Conservation (phyloP, 2,113 vertebrate genomes). For the Sarotherodon lohbergeri region DNA sequence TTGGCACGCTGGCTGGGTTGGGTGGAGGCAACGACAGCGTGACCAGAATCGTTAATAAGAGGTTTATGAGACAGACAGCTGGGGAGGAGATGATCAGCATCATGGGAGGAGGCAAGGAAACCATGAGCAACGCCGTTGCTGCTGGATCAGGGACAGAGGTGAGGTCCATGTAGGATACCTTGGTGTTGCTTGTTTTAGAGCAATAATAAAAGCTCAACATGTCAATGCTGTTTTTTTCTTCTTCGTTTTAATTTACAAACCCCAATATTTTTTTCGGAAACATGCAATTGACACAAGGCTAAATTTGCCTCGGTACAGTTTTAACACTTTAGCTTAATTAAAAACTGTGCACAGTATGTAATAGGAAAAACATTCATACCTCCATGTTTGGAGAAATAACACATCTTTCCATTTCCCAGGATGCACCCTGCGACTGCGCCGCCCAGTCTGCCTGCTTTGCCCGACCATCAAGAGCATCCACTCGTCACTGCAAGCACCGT, state of each 20-base stretch:
- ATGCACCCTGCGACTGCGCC: slow-evolving; percentile 87
- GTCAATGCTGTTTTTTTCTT: neutral
- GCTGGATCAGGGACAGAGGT: slow-evolving; percentile 62
- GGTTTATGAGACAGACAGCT: slow-evolving; percentile 79
- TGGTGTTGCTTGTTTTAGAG: neutral
- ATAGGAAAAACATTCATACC: neutral
- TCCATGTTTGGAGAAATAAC: neutral
- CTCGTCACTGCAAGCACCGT: slow-evolving; percentile 89
- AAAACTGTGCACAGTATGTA: neutral
- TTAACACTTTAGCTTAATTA: neutral
- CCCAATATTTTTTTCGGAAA: neutral
- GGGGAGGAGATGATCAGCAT: slow-evolving; percentile 76
- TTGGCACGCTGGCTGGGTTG: slow-evolving; percentile 1
- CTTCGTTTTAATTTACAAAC: neutral
- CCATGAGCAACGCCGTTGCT: slow-evolving; percentile 63
- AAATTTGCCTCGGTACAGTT: neutral
- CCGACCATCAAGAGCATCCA: slow-evolving; percentile 78
- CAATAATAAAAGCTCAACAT: neutral
- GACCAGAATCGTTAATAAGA: slow-evolving; percentile 85
- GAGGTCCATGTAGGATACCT: neutral
- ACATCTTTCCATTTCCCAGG: slow-evolving; percentile 66
- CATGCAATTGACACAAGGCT: neutral
- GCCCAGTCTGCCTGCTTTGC: slow-evolving; percentile 83
- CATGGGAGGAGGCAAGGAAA: slow-evolving; percentile 58
- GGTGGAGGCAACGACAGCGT: slow-evolving; percentile 70